Percentiles rank a stretch among this genome's conserved stretches.
phyloP scores from a whole-genome alignment of 2,113 vertebrate species.

The Vanacampus margaritifer region DNA sequence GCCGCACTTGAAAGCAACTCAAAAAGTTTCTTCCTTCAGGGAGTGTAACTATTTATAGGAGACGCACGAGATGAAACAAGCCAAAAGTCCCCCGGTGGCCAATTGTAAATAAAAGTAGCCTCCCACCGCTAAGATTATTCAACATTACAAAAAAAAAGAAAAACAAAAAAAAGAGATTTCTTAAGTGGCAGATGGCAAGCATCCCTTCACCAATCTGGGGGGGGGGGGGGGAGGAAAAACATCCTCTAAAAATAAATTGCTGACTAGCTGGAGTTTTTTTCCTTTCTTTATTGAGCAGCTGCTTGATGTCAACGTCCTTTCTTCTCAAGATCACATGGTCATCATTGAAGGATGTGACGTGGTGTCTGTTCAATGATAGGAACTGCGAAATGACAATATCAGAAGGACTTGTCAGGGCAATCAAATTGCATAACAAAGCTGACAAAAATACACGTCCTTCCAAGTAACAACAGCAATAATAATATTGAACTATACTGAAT shows the following conservation, averaged over 20 bases:
- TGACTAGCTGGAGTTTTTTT: not conserved
- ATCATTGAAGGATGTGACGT: conserved; percentile 19
- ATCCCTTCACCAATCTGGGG: conserved; percentile 55
- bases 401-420: conserved; percentile 1
- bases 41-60: conserved; percentile 53
- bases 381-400: not conserved
- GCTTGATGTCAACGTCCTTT: conserved; percentile 27
- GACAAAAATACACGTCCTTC: not conserved
- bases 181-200: conserved; percentile 58
- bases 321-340: conserved; percentile 40
- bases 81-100: conserved; percentile 52
- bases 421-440: conserved; percentile 1
- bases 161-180: conserved; percentile 48
- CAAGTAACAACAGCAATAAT: not conserved
- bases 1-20: conserved; percentile 36
- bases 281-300: too few relatives aligned
- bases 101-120: conserved; percentile 62
- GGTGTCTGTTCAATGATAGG: not conserved
- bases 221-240: conserved; percentile 61
- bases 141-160: conserved; percentile 44
- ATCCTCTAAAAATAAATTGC: conserved; percentile 61
- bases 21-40: conserved; percentile 31
- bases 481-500: not conserved
- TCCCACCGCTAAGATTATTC: conserved; percentile 43
- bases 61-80: conserved; percentile 45